Evolutionary conservation across 37 sponge, comb jelly and placozoan genomes (phyloP).

Genomic region (Hormiphora californensis): DNA sequence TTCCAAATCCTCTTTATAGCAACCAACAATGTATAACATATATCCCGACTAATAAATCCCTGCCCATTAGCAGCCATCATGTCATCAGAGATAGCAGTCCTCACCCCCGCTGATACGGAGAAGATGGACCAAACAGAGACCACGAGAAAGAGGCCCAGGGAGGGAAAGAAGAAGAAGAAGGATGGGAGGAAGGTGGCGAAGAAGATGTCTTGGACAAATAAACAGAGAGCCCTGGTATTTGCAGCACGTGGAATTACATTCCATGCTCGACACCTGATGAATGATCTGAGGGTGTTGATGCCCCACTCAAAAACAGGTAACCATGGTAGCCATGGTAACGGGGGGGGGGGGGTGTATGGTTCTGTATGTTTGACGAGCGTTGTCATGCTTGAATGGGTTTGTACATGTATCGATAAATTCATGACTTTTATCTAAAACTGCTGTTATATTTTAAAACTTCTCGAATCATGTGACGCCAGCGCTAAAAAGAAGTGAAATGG

Average conservation of each 20-base stretch:
- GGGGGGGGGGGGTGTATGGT: too few species aligned
- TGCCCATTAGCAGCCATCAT: too few species aligned
- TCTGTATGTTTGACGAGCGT: too few species aligned
- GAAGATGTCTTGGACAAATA: conserved; percentile 82
- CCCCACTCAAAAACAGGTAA: conserved; percentile 88
- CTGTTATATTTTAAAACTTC: too few species aligned
- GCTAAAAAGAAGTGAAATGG: too few species aligned
- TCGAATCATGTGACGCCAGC: too few species aligned
- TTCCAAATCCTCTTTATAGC: too few species aligned
- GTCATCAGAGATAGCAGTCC: too few species aligned
- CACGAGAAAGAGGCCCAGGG: neutral
- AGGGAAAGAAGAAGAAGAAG: neutral
- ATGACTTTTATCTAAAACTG: too few species aligned
- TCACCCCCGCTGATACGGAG: neutral
- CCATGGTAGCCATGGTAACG: neutral
- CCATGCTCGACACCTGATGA: conserved; percentile 80
- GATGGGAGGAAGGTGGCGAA: conserved; percentile 33
- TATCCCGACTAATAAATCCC: too few species aligned
- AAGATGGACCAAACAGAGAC: conserved; percentile 17
- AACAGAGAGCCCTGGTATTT: conserved; percentile 79
- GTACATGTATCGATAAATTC: neutral
- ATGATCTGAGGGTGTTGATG: conserved; percentile 70
- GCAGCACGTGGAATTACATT: conserved; percentile 89
- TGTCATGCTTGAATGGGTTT: neutral
- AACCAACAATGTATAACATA: too few species aligned